These are phyloP conservation scores for Aleiodes sp. DNA, from an alignment of 1,140 invertebrate genomes.

Conservation along the genomic window DNA sequence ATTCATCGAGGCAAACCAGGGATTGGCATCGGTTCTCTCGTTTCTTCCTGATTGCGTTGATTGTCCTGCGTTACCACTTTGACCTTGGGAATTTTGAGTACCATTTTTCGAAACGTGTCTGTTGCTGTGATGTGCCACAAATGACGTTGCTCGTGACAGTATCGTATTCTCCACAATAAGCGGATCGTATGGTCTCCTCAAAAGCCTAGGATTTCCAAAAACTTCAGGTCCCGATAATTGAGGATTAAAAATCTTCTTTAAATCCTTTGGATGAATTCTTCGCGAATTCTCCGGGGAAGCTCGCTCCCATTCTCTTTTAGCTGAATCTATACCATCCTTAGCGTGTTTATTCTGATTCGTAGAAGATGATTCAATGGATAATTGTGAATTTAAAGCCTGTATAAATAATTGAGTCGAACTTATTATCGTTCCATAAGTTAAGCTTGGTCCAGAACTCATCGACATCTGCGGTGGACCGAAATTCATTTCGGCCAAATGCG, in stretches of 20 bases:
- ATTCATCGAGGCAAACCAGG: constrained; percentile 65
- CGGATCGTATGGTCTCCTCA: constrained; percentile 61
- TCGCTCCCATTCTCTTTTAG: constrained; percentile 60
- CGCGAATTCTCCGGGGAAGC: constrained; percentile 55
- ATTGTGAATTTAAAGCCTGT: constrained; percentile 56
- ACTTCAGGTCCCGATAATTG: constrained; percentile 54
- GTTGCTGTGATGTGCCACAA: constrained; percentile 45
- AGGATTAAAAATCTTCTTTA: constrained; percentile 53
- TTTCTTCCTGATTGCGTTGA: constrained; percentile 41
- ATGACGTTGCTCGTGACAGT: constrained; percentile 57
- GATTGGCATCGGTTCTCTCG: constrained; percentile 44
- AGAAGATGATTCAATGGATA: constrained; percentile 20
- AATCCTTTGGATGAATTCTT: constrained; percentile 55
- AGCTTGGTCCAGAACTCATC: constrained; percentile 56
- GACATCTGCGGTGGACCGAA: constrained; percentile 64
- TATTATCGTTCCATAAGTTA: constrained; percentile 64
- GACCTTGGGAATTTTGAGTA: constrained; percentile 33
- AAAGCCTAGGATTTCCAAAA: constrained; percentile 55
- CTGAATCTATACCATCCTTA: constrained; percentile 54
- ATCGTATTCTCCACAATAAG: constrained; percentile 64
- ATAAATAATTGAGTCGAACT: constrained; percentile 64
- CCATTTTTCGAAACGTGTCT: constrained; percentile 48
- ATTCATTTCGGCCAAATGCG: constrained; percentile 63
- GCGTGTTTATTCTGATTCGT: constrained; percentile 23
- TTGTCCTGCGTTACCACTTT: constrained; percentile 23